Evolutionary conservation across 92 coral and sea anemone species (phyloP), one percentile per base, ranked within the genome.

Genomic region (Phenganax marumi): DNA sequence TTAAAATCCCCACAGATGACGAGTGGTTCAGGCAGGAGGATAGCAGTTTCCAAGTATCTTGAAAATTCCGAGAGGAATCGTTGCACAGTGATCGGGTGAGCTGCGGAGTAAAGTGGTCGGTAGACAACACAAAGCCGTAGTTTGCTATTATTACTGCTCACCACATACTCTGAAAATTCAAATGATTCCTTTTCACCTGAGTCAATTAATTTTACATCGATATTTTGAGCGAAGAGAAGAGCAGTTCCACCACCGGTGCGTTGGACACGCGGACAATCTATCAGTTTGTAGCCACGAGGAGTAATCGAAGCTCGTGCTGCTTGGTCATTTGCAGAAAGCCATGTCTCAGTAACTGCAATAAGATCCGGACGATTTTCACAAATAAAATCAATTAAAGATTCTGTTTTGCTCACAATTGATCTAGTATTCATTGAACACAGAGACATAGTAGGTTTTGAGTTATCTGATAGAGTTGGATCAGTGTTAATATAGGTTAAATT

Each of bases 31-130:
- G 87, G 76, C 78, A 70, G 75, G 52, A 87, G 52, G 65, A 76
- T 86, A 64, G 83, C 83, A 21, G 90, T 83, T 57, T 87, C 90
- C 56, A 87, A 58, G 50, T 87, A 87, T 24, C 76, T 53, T 2
- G 90, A 68, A 70, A 88, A 84, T 77, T 88, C 85, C 52, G 73
- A 52, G 66, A 87, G 26, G 62, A 88, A 88, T 53, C 84, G 54
- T 43, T 63, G 33, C 70, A 79, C 79, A 47, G 85, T 64, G 12
- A 84, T 80, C 2, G 86, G 84, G 51, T 61, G 84, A 62, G 47
- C 73, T 43, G 78, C 52, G 49, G 91, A 85, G 57, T 85, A 80
- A 72, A 88, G 86, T 52, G 86, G 64, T 68, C 84, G 75, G 18
- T 89, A 85, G 84, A 85, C 51, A 23, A 87, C 51, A 70, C 81